These are phyloP conservation scores for Xyrichtys novacula DNA, from an alignment of 2,797 vertebrate genomes.

Conservation along the genomic window DNA sequence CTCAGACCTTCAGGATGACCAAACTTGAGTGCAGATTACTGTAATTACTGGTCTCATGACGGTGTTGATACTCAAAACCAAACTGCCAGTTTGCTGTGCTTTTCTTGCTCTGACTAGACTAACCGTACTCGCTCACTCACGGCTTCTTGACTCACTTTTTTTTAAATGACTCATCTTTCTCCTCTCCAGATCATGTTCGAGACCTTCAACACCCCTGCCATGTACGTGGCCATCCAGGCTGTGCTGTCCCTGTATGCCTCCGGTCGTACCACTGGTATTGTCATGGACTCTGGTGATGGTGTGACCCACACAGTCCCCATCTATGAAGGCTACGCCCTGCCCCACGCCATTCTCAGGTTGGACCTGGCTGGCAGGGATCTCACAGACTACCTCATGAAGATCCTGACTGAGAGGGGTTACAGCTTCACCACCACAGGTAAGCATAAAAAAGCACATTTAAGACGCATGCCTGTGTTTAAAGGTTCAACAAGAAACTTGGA, in stretches of 20 bases:
- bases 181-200: slow-evolving; percentile 95
- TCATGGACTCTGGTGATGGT: slow-evolving; percentile 98
- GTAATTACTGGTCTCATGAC: slow-evolving; percentile 6
- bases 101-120: slow-evolving; percentile 30
- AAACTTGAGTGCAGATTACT: background rate
- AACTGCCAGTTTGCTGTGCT: slow-evolving; percentile 35
- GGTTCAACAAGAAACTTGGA: rapidly evolving
- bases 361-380: slow-evolving; percentile 98
- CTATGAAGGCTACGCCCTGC: slow-evolving; percentile 97
- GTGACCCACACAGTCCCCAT: slow-evolving; percentile 99
- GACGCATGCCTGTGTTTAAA: background rate
- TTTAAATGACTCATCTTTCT: too few relatives aligned
- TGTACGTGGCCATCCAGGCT: slow-evolving; percentile 99
- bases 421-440: slow-evolving; percentile 96
- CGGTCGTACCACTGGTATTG: slow-evolving; percentile 98
- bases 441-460: background rate
- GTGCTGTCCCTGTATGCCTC: slow-evolving; percentile 98
- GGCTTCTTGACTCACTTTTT: background rate
- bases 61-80: slow-evolving; percentile 4
- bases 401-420: slow-evolving; percentile 97
- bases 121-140: slow-evolving; percentile 7
- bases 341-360: slow-evolving; percentile 97
- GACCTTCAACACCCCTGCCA: slow-evolving; percentile 99
- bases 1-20: slow-evolving; percentile 1
- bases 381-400: slow-evolving; percentile 99